phyloP scores from a whole-genome alignment of 2,113 vertebrate genomes.

The Nipponia nippon region DNA sequence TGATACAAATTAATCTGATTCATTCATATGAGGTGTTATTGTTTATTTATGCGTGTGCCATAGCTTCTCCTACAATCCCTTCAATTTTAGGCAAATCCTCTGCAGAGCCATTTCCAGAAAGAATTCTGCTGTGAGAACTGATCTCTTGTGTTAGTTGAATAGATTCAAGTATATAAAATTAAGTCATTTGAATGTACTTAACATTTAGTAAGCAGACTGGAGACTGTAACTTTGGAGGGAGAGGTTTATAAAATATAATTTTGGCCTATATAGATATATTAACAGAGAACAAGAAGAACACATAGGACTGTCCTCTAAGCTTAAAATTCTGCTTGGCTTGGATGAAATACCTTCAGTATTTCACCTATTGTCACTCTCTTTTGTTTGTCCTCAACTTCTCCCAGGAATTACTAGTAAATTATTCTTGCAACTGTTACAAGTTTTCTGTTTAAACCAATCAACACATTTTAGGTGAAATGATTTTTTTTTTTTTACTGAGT shows the following conservation, averaged over 20 bases:
- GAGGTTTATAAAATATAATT: background rate
- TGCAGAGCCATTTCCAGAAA: background rate
- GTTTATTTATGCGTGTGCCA: background rate
- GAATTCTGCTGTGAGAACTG: background rate
- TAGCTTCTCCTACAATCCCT: background rate
- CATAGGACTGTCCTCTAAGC: background rate
- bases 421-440: background rate
- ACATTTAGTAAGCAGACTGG: background rate
- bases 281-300: background rate
- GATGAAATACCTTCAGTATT: background rate
- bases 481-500: background rate
- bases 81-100: background rate
- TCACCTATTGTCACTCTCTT: background rate
- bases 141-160: background rate
- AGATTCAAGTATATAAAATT: background rate
- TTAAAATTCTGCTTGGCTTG: background rate
- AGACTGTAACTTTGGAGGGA: background rate
- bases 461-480: rapidly evolving
- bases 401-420: background rate
- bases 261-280: background rate
- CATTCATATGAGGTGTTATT: background rate
- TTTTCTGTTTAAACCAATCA: background rate
- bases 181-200: background rate
- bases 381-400: background rate
- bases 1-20: background rate